Base-by-base conservation (phyloP, 2,888 invertebrate species). In the Diarsia dahlii region DNA sequence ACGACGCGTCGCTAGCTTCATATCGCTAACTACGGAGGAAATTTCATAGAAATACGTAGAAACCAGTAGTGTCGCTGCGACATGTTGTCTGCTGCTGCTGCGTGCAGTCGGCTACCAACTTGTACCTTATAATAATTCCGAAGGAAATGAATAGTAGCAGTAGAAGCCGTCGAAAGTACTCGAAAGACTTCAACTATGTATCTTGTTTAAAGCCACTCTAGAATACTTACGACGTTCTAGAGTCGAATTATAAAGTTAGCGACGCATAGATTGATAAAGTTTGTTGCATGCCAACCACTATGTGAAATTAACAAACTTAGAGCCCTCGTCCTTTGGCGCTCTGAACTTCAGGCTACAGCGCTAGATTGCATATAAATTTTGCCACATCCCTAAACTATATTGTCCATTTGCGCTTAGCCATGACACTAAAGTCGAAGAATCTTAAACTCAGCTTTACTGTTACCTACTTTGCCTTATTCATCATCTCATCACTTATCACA, bases 261-360 rank as follows among this genome's bases (percentile, higher is more conserved):
- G 84, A 87, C 89, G 87, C 91, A 93, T 92, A 93, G 91, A 94
- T 95, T 94, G 94, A 93, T 92, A 94, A 95, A 95, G 92, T 94
- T 95, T 91, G 92, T 91, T 92, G 93, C 92, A 91, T 88, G 89
- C 91, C 84, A 91, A 89, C 92, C 92, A 92, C 92, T 93, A 92
- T 94, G 93, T 93, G 92, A 93, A 94, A 95, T 95, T 95, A 93
- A 94, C 94, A 94, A 95, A 95, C 94, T 95, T 95, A 89, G 88
- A 89, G 86, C 90, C 88, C 87, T 90, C 90, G 90, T 91, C 91
- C 93, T 92, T 90, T 92, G 90, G 85, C 89, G 88, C 88, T 90
- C 82, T 85, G 78, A 91, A 93, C 89, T 93, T 92, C 85, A 86
- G 81, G 85, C 88, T 87, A 72, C 85, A 87, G 81, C 82, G 84